Conservation (phyloP, 2,797 vertebrate species). For the Trichosurus vulpecula region DNA sequence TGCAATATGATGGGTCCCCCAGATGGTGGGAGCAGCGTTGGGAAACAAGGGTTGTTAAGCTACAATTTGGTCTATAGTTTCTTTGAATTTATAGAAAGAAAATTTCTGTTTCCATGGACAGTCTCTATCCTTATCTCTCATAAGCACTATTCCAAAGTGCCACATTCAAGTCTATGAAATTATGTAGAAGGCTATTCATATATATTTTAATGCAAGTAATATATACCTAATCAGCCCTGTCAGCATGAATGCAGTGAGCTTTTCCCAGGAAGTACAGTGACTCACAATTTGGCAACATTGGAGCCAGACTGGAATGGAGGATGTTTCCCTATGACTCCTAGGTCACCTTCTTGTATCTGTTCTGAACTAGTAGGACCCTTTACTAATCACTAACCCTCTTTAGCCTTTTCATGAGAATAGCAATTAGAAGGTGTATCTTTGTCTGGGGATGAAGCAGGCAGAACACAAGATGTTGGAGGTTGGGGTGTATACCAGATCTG, state of each 20-base stretch:
- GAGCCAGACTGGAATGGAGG: not conserved
- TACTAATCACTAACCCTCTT: not conserved
- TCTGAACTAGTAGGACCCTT: not conserved
- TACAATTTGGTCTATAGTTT: not conserved
- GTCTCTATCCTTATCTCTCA: too few species aligned
- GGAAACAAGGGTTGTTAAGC: not conserved
- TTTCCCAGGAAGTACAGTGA: constrained; percentile 52
- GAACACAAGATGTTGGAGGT: not conserved
- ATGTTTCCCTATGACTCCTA: constrained; percentile 26
- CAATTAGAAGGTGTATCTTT: constrained; percentile 16
- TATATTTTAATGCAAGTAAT: too few species aligned
- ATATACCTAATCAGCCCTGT: too few species aligned
- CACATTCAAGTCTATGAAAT: too few species aligned
- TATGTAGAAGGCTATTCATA: too few species aligned
- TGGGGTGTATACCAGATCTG: not conserved
- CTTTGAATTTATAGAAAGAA: not conserved
- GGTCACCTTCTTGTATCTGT: not conserved
- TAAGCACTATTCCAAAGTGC: too few species aligned
- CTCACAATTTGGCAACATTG: constrained; percentile 33
- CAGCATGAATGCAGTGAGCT: not conserved
- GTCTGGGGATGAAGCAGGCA: not conserved
- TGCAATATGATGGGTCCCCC: not conserved
- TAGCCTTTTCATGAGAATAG: not conserved
- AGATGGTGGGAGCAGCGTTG: not conserved
- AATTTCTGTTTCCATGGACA: not conserved